phyloP scores from a whole-genome alignment of 2,888 invertebrate species.

The Sialis fuliginosa region DNA sequence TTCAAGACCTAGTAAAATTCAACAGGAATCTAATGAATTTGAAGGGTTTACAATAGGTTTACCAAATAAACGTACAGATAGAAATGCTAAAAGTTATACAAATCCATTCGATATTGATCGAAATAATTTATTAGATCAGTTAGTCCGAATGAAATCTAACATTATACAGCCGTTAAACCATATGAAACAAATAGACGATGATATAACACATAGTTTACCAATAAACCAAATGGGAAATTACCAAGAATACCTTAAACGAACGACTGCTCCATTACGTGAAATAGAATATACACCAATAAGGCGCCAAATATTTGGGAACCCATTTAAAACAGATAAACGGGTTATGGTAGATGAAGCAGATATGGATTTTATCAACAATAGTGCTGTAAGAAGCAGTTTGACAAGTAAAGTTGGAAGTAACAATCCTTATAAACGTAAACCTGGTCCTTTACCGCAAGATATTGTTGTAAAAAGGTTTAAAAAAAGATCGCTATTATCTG shows the following conservation, averaged over 20 bases:
- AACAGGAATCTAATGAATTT: conserved; percentile 52
- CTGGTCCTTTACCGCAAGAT: no score
- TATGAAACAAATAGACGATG: conserved; percentile 66
- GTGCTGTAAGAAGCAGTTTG: no score
- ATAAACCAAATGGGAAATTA: conserved; percentile 99
- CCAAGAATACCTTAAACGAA: conserved; percentile 90
- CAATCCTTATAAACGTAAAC: no score
- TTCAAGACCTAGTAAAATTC: conserved; percentile 52
- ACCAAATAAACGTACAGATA: conserved; percentile 26
- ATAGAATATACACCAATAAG: conserved; percentile 88
- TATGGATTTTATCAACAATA: conserved; percentile 30
- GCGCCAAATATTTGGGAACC: conserved; percentile 99
- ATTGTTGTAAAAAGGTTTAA: no score
- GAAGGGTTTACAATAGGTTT: conserved; percentile 61
- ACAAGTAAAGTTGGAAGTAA: no score
- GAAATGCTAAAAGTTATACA: conserved; percentile 51
- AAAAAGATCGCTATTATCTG: no score
- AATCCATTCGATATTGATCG: conserved; percentile 94
- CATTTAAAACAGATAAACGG: conserved; percentile 96
- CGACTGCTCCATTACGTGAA: conserved; percentile 81
- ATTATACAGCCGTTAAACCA: conserved; percentile 66
- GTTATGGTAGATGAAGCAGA: conserved; percentile 79
- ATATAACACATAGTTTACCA: conserved; percentile 87
- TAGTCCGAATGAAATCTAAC: conserved; percentile 85
- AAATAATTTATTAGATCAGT: conserved; percentile 75